These are phyloP conservation scores for roundworm (Caenorhabditis elegans) DNA, from an alignment of 1,140 invertebrate species.

Conservation along the genomic window WBcel235 BX284606.5:1807001-1807500, in stretches of 20 bases:
- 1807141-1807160: constrained; percentile 86
- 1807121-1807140: constrained; percentile 77
- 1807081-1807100: constrained; percentile 92
- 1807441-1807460: constrained; percentile 83
- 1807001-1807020: neutral
- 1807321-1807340: constrained; percentile 85
- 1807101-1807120: constrained; percentile 77
- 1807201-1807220: constrained; percentile 79
- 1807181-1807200: constrained; percentile 80
- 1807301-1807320: constrained; percentile 73
- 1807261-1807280: constrained; percentile 79
- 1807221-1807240: constrained; percentile 82
- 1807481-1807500: constrained; percentile 84
- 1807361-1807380: constrained; percentile 56
- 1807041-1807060: constrained; percentile 88
- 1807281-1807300: constrained; percentile 78
- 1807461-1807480: constrained; percentile 85
- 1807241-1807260: constrained; percentile 73
- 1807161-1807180: constrained; percentile 73
- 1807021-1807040: constrained; percentile 68
- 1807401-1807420: constrained; percentile 84
- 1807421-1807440: constrained; percentile 89
- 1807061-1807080: constrained; percentile 95
- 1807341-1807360: constrained; percentile 78
- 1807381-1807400: constrained; percentile 72